Percentiles rank a stretch among this genome's conserved stretches.
These are phyloP conservation scores for Clarias pachynema DNA, from an alignment of 2,797 vertebrate genomes.

Conservation along the genomic window DNA sequence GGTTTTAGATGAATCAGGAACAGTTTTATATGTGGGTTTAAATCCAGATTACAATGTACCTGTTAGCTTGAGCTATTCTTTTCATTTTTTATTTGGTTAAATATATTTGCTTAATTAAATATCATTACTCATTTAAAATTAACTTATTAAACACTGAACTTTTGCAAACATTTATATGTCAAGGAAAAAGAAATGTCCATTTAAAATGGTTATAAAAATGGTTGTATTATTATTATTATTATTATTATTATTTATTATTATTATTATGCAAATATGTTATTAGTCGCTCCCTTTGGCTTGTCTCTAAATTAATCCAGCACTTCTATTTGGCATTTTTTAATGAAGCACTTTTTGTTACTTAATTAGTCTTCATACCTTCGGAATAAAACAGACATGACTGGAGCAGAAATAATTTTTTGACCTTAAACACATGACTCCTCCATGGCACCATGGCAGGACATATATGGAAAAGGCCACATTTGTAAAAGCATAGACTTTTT, in stretches of 20 bases:
- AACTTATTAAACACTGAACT: neutral
- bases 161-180: neutral
- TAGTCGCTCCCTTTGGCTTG: neutral
- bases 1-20: neutral
- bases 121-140: neutral
- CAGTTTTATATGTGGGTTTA: neutral
- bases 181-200: neutral
- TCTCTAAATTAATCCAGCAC: neutral
- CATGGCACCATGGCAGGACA: neutral
- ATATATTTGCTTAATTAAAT: neutral
- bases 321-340: neutral
- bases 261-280: neutral
- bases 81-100: neutral
- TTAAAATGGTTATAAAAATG: neutral
- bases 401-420: neutral
- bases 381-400: neutral
- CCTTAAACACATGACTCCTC: neutral
- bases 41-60: neutral
- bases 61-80: neutral
- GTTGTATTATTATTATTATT: too few relatives aligned
- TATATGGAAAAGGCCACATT: constrained; percentile 11
- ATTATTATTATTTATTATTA: too few relatives aligned
- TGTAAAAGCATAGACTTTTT: neutral
- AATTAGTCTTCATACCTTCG: neutral
- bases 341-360: neutral